Percentiles rank a stretch among this genome's conserved stretches.
phyloP scores from a whole-genome alignment of 2,797 vertebrate genomes.

The Pteropus rufus region DNA sequence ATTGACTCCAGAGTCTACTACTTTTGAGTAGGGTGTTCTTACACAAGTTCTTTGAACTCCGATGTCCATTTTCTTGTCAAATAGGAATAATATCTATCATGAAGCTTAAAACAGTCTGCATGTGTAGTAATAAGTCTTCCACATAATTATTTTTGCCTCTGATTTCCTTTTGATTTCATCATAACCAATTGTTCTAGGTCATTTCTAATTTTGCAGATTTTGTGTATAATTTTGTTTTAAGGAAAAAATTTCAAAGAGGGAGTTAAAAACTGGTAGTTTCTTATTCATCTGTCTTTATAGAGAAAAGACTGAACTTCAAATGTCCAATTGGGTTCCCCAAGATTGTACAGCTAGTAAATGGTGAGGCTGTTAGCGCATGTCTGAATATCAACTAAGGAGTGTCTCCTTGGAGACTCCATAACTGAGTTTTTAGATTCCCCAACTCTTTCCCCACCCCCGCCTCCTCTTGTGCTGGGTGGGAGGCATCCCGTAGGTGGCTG shows the following conservation, averaged over 20 bases:
- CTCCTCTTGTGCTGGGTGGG: background rate
- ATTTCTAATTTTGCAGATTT: background rate
- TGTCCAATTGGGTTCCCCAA: background rate
- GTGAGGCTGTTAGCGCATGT: background rate
- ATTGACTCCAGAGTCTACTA: background rate
- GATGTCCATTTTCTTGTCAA: background rate
- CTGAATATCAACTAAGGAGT: background rate
- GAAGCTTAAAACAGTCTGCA: background rate
- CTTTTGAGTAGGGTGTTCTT: background rate
- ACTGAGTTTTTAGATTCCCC: background rate
- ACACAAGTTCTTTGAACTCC: background rate
- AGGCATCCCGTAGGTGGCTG: background rate
- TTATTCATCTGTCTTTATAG: background rate
- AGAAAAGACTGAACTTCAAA: background rate
- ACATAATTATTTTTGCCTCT: background rate
- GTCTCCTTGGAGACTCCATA: background rate
- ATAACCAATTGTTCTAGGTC: background rate
- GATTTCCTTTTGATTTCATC: conserved; percentile 2
- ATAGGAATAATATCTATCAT: background rate
- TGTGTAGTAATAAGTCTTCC: background rate
- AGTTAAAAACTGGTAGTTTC: background rate
- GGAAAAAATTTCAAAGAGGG: background rate
- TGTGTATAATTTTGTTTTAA: background rate
- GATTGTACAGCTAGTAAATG: background rate
- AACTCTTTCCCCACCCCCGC: background rate